Conservation (phyloP, 53 echinoderm and acorn worm genomes). For the Echinarachnius parma region DNA sequence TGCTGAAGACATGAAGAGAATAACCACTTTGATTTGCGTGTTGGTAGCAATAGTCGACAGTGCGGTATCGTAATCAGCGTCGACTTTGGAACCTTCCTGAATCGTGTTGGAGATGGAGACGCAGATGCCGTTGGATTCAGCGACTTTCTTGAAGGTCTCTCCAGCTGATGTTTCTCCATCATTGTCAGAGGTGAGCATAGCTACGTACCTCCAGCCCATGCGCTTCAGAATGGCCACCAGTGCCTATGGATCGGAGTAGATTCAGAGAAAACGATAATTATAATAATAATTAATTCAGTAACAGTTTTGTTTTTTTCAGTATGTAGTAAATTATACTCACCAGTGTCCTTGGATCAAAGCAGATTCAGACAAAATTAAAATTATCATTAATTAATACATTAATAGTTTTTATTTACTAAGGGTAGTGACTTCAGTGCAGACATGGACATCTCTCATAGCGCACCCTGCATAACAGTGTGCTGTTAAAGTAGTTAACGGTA, state of each 20-base stretch:
- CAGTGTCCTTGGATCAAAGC: too few relatives aligned
- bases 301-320: too few relatives aligned
- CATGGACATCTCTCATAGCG: too few relatives aligned
- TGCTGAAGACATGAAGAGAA: conserved; percentile 47
- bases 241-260: conserved; percentile 25
- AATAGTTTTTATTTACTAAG: too few relatives aligned
- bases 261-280: too few relatives aligned
- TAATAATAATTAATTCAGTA: too few relatives aligned
- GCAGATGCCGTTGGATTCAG: conserved; percentile 55
- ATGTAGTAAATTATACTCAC: too few relatives aligned
- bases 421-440: too few relatives aligned
- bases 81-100: neutral
- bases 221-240: conserved; percentile 40
- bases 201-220: conserved; percentile 56
- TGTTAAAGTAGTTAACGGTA: too few relatives aligned
- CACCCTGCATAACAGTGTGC: too few relatives aligned
- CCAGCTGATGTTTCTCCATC: conserved; percentile 48
- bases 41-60: conserved; percentile 21
- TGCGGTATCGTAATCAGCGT: conserved; percentile 16
- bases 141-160: conserved; percentile 44
- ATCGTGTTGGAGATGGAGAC: conserved; percentile 18
- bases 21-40: conserved; percentile 20
- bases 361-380: too few relatives aligned
- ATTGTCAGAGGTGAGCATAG: conserved; percentile 41
- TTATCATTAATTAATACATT: too few relatives aligned